Evolutionary conservation across 2,113 vertebrate species (phyloP), one percentile per base, ranked within the genome.

Genomic region (Nannospalax galili): DNA sequence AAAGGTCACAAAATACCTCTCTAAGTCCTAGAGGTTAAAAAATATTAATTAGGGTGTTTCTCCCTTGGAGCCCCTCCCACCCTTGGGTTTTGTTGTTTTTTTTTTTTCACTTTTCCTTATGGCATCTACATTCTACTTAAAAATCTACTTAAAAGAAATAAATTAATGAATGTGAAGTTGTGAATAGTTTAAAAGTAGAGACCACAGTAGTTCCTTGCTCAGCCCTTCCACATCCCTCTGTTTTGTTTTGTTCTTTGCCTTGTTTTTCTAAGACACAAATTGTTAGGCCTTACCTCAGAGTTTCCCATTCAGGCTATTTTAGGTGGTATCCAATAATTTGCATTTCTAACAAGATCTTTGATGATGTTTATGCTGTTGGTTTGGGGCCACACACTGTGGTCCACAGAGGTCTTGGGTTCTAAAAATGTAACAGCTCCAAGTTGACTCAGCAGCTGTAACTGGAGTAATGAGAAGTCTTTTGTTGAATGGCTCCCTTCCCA

Each of bases 21-120:
- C 11, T 85, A 52, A 89, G 24, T 80, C 48, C 64, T 90, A 81
- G 75, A 32, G 60, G 32, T 92, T 72, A 56, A 85, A 94, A 94
- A 37, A 74, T 16, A 48, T 1, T 12, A 22, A 40, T 45, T 65
- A 65, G 17, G 17, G 37, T 45, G 30, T 40, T 30, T 10, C 60
- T 81, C n/a, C 58, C 22, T 52, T 40, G n/a, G 10, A 24, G 0
- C 1, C 26, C 37, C 7, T 10, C 58, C 22, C 52, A 40, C 22
- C n/a, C n/a, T n/a, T n/a, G n/a, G n/a, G n/a, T n/a, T n/a, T n/a
- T n/a, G n/a, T n/a, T n/a, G n/a, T n/a, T n/a, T n/a, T n/a, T n/a
- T n/a, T n/a, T n/a, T n/a, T n/a, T n/a, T n/a, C n/a, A 48, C 30
- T 67, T 62, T 67, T 67, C 26, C 60, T 84, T 84, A 30, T 30